Evolutionary conservation across 92 coral and sea anemone species (phyloP).

Genomic region (Epizoanthus scotinus): DNA sequence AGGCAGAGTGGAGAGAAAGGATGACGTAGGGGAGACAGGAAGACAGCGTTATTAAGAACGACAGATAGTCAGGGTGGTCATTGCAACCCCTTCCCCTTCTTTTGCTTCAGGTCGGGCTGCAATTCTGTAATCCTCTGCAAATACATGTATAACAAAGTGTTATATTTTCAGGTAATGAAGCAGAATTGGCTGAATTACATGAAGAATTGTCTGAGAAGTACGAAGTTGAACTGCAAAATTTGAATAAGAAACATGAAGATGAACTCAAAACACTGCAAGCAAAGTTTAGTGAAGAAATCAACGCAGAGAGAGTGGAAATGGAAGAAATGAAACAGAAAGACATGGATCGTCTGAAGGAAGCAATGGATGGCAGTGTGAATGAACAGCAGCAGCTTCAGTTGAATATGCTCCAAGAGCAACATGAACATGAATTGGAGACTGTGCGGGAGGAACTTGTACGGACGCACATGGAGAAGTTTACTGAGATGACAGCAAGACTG

Average conservation of each 20-base stretch:
- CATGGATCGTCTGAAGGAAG: conserved; percentile 71
- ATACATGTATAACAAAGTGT: neutral
- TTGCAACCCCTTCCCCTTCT: too few species aligned
- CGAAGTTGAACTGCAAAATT: conserved; percentile 50
- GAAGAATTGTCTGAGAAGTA: conserved; percentile 58
- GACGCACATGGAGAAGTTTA: conserved; percentile 96
- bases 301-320: conserved; percentile 64
- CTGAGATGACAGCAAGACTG: conserved; percentile 88
- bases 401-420: conserved; percentile 89
- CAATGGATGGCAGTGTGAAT: conserved; percentile 83
- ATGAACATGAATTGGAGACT: conserved; percentile 87
- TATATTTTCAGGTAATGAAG: conserved; percentile 57
- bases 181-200: conserved; percentile 53
- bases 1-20: too few species aligned
- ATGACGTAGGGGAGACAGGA: too few species aligned
- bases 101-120: neutral
- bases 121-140: neutral
- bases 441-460: conserved; percentile 90
- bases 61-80: too few species aligned
- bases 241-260: conserved; percentile 54
- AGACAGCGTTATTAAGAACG: too few species aligned
- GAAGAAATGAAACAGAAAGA: conserved; percentile 78
- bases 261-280: conserved; percentile 65
- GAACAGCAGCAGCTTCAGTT: conserved; percentile 91
- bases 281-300: conserved; percentile 68